Evolutionary conservation across 1,140 invertebrate genomes (phyloP).

Genomic region (Epicauta chinensis): DNA sequence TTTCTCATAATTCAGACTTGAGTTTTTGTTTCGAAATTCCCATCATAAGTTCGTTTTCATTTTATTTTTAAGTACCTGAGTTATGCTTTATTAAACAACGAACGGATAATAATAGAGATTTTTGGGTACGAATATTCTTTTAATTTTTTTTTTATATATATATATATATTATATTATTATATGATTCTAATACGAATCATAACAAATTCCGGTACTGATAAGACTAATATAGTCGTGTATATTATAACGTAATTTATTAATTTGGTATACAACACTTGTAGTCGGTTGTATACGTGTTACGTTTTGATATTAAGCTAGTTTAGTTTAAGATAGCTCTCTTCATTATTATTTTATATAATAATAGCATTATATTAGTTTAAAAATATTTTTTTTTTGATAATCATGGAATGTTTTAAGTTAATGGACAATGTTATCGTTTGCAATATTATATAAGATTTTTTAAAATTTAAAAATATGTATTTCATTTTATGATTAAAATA

Average conservation of each 20-base stretch:
- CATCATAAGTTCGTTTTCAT: conserved; percentile 6
- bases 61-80: conserved; percentile 30
- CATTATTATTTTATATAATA: no score
- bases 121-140: not conserved
- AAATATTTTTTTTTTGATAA: conserved; percentile 26
- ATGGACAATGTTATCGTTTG: conserved; percentile 31
- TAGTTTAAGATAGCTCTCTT: conserved; percentile 36
- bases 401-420: conserved; percentile 28
- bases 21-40: conserved; percentile 4
- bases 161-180: not conserved
- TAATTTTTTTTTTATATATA: no score
- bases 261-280: conserved; percentile 24
- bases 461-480: conserved; percentile 40
- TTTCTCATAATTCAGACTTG: not conserved
- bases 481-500: conserved; percentile 37
- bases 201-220: conserved; percentile 27
- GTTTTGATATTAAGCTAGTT: conserved; percentile 34
- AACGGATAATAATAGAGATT: not conserved
- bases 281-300: conserved; percentile 27
- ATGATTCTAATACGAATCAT: not conserved
- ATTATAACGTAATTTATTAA: conserved; percentile 34
- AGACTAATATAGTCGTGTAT: conserved; percentile 29
- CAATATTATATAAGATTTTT: conserved; percentile 41
- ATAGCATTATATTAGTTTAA: conserved; percentile 23
- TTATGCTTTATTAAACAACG: conserved; percentile 24